Evolutionary conservation across 2,113 vertebrate species (phyloP).

Genomic region (Sturnus vulgaris): DNA sequence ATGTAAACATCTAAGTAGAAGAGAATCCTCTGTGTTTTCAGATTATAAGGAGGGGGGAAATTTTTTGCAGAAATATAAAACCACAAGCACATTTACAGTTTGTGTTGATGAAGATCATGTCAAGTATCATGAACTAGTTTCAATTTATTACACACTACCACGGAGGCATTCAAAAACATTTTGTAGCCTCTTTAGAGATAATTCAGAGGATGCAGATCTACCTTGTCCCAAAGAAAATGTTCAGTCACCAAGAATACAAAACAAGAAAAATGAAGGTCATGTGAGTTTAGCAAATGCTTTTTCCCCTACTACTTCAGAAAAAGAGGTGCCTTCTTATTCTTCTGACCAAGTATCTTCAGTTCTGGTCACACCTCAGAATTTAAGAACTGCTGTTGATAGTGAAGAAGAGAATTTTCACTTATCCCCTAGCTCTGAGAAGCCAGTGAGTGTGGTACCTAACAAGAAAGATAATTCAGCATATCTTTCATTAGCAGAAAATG

Average conservation of each 20-base stretch:
- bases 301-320: conserved; percentile 14
- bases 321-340: not conserved
- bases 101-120: conserved; percentile 74
- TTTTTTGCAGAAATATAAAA: conserved; percentile 73
- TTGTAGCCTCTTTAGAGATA: conserved; percentile 62
- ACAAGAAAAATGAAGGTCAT: conserved; percentile 16
- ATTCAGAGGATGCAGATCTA: conserved; percentile 35
- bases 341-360: not conserved
- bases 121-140: conserved; percentile 76
- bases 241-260: not conserved
- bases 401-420: not conserved
- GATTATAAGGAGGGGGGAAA: conserved; percentile 23
- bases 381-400: not conserved
- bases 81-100: conserved; percentile 73
- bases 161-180: conserved; percentile 67
- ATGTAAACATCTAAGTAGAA: not conserved
- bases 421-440: not conserved
- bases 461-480: not conserved
- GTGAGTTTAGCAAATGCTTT: not conserved
- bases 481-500: not conserved
- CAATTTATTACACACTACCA: conserved; percentile 77
- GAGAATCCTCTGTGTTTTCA: conserved; percentile 19
- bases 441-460: not conserved
- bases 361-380: not conserved
- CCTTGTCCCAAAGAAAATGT: conserved; percentile 6